These are phyloP conservation scores for Zophobas atratus DNA, from an alignment of 1,140 invertebrate species.

Conservation along the genomic window DNA sequence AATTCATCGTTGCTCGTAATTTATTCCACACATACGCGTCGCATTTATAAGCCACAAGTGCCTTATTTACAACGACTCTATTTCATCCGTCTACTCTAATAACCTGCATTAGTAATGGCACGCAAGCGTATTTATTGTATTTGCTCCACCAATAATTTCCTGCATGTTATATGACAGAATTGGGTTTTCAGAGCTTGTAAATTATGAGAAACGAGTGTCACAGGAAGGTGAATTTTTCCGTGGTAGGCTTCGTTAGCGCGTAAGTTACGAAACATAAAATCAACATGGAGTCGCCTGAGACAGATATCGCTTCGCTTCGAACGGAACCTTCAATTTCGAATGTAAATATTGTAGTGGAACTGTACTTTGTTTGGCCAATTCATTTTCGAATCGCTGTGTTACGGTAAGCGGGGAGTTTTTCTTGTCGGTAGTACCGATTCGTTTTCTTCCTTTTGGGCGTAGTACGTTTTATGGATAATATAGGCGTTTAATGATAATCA, in stretches of 20 bases:
- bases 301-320: not conserved
- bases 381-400: constrained; percentile 11
- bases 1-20: constrained; percentile 10
- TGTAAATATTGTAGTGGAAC: constrained; percentile 30
- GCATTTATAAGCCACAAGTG: not conserved
- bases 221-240: not conserved
- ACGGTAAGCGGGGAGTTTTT: constrained; percentile 25
- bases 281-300: not conserved
- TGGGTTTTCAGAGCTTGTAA: constrained; percentile 8
- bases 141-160: no score
- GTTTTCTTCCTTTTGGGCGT: not conserved
- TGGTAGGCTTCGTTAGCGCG: not conserved
- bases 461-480: not conserved
- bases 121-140: no score
- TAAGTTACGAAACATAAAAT: constrained; percentile 6
- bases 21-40: constrained; percentile 22
- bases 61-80: no score
- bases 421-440: not conserved
- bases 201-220: not conserved
- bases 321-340: constrained; percentile 18
- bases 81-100: no score
- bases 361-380: constrained; percentile 33
- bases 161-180: not conserved
- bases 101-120: no score
- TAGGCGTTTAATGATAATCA: not conserved